Evolutionary conservation across 2,797 vertebrate species (phyloP).

Genomic region (Astyanax mexicanus): DNA sequence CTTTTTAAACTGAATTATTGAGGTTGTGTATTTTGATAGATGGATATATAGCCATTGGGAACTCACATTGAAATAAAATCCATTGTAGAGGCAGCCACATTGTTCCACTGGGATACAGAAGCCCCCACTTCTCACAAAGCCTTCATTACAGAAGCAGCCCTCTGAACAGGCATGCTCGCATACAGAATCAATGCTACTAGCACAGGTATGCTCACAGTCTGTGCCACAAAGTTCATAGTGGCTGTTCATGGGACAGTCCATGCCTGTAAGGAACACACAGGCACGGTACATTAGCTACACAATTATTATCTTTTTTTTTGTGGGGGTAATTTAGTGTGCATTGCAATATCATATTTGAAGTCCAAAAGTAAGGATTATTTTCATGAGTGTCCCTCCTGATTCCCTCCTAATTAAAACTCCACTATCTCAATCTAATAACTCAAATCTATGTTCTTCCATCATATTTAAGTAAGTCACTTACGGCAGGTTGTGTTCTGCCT

Average conservation of each 20-base stretch:
- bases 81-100: constrained; percentile 72
- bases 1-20: too few relatives aligned
- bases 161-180: constrained; percentile 70
- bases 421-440: too few relatives aligned
- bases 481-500: constrained; percentile 77
- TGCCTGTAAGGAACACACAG: constrained; percentile 42
- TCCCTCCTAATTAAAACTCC: too few relatives aligned
- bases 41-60: too few relatives aligned
- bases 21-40: too few relatives aligned
- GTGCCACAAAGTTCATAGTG: constrained; percentile 79
- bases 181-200: constrained; percentile 59
- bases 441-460: too few relatives aligned
- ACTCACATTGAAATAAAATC: constrained; percentile 71
- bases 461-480: constrained; percentile 64
- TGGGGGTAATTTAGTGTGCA: too few relatives aligned
- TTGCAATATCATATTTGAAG: too few relatives aligned
- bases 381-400: too few relatives aligned
- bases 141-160: constrained; percentile 75
- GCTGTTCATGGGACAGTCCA: constrained; percentile 67
- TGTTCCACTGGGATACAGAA: constrained; percentile 65
- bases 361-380: too few relatives aligned
- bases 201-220: constrained; percentile 70
- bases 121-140: constrained; percentile 66
- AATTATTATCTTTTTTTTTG: too few relatives aligned
- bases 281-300: not conserved